Base-by-base conservation (phyloP, 1,140 invertebrate species). In the Sinonovacula constricta region DNA sequence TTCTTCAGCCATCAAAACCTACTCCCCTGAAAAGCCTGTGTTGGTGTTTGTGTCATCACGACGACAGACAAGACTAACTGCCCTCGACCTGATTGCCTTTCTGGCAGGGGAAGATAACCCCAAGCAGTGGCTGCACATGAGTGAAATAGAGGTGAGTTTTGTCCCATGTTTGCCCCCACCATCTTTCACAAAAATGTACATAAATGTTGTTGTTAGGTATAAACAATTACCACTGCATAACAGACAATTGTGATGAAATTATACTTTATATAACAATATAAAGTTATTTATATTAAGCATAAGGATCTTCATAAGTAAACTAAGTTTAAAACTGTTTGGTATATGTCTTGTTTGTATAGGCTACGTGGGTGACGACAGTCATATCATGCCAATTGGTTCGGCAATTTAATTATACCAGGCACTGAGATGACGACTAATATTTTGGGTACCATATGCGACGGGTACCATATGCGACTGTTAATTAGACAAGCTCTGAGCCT, bases 31-130 rank as follows among this genome's bases (percentile, higher is more conserved):
- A 7, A 94, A 99, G 86, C 98, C 99, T 0, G 94, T 95, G 0
- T 92, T 99, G 28, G 94, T 99, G 5, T 99, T 99, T 91, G 99
- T 99, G 0, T 98, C 98, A 0, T 99, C 97, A n/a, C 92, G 98
- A 56, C 92, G 99, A 81, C 99, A 99, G 93, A 99, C 98, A 0
- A 93, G 98, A 70, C 92, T 99, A 31, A 99, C 99, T 5, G 98
- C 98, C 0, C 91, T 99, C 34, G 98, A 99, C 91, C 93, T 99
- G 1, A 98, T 99, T 72, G 96, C 97, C 0, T 97, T 95, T 88
- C 92, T 99, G 14, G 96, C 97, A 0, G 94, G 94, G 0, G 97
- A 99, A 88, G 94, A 95, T 72, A 95, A 98, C 89, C 96, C 97
- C 0, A 98, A 98, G 88, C 96, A 98, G 90, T 99, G 98, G 96